Evolutionary conservation across 2,113 vertebrate genomes (phyloP).

Genomic region (Salvelinus sp.): DNA sequence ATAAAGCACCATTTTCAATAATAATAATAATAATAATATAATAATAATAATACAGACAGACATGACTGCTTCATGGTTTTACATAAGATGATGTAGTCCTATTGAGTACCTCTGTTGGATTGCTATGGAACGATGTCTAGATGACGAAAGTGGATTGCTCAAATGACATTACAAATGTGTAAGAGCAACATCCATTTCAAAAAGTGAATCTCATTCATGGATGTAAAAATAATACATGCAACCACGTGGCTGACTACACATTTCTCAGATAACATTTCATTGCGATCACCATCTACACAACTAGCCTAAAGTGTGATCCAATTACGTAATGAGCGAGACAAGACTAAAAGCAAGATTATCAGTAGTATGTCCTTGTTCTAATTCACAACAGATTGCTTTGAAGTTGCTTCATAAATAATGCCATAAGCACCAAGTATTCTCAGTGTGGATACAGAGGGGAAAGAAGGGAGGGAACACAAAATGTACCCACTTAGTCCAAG

Average conservation of each 20-base stretch:
- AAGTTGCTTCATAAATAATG: too few relatives aligned
- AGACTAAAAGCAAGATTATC: slow-evolving; percentile 53
- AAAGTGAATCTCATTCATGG: not conserved
- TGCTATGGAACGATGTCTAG: slow-evolving; percentile 15
- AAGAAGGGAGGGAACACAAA: slow-evolving; percentile 28
- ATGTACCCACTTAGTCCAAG: too few relatives aligned
- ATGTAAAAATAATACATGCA: not conserved
- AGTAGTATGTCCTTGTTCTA: not conserved
- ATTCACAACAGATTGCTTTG: not conserved
- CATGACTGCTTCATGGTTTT: slow-evolving; percentile 45
- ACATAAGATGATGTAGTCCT: slow-evolving; percentile 51
- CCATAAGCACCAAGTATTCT: too few relatives aligned
- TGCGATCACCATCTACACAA: not conserved
- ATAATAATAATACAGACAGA: slow-evolving; percentile 54
- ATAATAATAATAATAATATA: slow-evolving; percentile 77
- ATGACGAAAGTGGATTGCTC: slow-evolving; percentile 26
- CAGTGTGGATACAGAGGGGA: slow-evolving; percentile 1
- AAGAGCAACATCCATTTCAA: not conserved
- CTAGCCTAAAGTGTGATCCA: not conserved
- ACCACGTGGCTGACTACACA: not conserved
- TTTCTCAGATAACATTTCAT: not conserved
- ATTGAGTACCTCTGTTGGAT: slow-evolving; percentile 25
- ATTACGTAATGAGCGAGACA: not conserved
- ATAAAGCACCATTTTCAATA: slow-evolving; percentile 80
- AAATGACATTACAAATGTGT: not conserved